Evolutionary conservation across 2,113 vertebrate species (phyloP).

Genomic region (Saccopteryx bilineata): DNA sequence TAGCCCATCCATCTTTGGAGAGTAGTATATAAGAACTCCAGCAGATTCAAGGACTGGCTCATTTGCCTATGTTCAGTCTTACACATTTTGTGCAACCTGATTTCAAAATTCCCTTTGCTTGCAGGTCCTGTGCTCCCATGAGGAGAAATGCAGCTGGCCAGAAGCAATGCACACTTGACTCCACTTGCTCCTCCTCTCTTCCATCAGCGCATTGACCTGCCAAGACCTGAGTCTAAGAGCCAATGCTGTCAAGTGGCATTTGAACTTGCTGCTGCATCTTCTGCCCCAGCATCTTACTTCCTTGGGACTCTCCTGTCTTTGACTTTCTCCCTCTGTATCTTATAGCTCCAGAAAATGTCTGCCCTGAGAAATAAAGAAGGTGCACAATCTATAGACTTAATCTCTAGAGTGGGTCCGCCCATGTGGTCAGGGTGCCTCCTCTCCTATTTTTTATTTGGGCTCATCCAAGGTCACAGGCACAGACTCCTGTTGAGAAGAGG

Average conservation of each 20-base stretch:
- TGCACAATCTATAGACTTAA: not conserved
- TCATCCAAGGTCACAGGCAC: too few relatives aligned
- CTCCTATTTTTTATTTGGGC: not conserved
- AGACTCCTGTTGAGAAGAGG: not conserved
- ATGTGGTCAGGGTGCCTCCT: not conserved
- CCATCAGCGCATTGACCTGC: rapidly evolving
- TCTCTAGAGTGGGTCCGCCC: not conserved
- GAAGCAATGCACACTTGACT: not conserved
- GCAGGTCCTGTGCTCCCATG: not conserved
- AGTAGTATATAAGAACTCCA: not conserved
- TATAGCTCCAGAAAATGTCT: not conserved
- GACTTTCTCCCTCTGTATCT: not conserved
- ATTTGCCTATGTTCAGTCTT: not conserved
- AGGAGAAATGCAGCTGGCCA: not conserved
- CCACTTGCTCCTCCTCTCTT: too few relatives aligned
- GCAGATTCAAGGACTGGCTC: not conserved
- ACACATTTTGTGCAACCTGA: not conserved
- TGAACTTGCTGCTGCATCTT: not conserved
- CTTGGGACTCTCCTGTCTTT: not conserved
- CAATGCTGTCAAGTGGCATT: not conserved
- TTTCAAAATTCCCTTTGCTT: not conserved
- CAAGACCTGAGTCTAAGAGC: not conserved
- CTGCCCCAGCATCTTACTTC: not conserved
- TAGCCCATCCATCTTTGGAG: not conserved
- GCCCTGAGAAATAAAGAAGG: not conserved